Conservation (phyloP, 2,797 vertebrate genomes). For the Cryptoprocta ferox region DNA sequence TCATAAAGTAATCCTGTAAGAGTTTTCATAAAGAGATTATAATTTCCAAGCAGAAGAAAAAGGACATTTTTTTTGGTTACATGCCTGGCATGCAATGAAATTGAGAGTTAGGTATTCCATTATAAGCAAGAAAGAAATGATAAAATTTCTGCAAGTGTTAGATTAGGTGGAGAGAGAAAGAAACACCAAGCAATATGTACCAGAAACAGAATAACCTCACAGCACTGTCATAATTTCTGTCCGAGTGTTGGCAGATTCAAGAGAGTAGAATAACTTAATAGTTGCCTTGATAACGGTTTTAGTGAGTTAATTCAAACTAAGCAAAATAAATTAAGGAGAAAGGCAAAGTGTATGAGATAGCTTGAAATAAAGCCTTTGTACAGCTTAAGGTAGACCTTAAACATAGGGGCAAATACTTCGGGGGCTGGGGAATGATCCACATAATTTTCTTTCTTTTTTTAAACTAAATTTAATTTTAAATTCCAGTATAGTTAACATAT, state of each 20-base stretch:
- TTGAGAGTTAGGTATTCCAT: background rate
- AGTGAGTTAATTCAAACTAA: background rate
- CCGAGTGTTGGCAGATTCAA: background rate
- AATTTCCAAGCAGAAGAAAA: background rate
- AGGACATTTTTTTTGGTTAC: background rate
- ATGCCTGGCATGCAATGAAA: background rate
- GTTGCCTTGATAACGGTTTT: background rate
- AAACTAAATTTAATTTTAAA: background rate
- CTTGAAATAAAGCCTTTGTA: background rate
- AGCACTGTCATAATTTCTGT: background rate
- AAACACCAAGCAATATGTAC: background rate
- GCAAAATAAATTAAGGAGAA: background rate
- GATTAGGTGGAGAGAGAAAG: background rate
- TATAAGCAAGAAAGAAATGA: background rate
- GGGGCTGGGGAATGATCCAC: background rate
- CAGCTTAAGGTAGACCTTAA: background rate
- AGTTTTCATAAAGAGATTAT: background rate
- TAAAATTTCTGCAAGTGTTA: background rate
- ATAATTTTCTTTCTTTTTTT: background rate
- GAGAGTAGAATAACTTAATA: background rate
- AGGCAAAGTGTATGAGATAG: background rate
- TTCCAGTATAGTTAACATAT: background rate
- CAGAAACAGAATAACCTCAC: background rate
- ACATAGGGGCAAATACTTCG: background rate
- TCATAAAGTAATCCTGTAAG: background rate